Evolutionary conservation across 1,140 invertebrate genomes (phyloP).

Genomic region (Saccostrea glomerata): DNA sequence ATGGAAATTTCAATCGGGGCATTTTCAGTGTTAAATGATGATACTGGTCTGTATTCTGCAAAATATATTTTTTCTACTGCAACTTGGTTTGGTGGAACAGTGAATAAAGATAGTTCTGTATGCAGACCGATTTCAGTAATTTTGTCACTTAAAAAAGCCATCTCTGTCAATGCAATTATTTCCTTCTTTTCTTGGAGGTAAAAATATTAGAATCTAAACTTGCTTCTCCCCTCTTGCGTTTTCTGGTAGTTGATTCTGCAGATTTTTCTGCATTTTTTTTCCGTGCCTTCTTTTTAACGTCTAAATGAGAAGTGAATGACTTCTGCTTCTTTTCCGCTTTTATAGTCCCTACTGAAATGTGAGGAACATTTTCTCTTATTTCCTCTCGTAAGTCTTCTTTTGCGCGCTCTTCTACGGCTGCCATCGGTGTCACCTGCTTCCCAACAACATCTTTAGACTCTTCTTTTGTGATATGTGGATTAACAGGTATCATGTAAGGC

Average conservation of each 20-base stretch:
- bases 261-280: not conserved
- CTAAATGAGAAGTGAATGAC: not conserved
- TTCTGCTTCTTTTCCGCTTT: constrained; percentile 32
- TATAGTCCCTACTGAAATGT: constrained; percentile 19
- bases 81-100: constrained; percentile 48
- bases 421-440: constrained; percentile 41
- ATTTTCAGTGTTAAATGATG: not conserved
- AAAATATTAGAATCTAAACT: not conserved
- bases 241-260: not conserved
- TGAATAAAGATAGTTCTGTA: constrained; percentile 47
- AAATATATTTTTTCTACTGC: constrained; percentile 46
- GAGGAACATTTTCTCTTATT: constrained; percentile 7
- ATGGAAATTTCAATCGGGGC: constrained; percentile 53
- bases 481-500: constrained; percentile 50
- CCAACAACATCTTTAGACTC: not conserved
- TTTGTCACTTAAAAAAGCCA: constrained; percentile 49
- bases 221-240: not conserved
- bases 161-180: not conserved
- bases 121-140: constrained; percentile 44
- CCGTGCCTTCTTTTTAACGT: not conserved
- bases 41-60: constrained; percentile 34
- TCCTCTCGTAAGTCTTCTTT: constrained; percentile 39
- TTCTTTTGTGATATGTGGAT: not conserved
- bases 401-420: constrained; percentile 44
- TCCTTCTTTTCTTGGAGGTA: not conserved